These are phyloP conservation scores for Tiliacea citrago DNA, from an alignment of 2,888 invertebrate species.

Conservation along the genomic window DNA sequence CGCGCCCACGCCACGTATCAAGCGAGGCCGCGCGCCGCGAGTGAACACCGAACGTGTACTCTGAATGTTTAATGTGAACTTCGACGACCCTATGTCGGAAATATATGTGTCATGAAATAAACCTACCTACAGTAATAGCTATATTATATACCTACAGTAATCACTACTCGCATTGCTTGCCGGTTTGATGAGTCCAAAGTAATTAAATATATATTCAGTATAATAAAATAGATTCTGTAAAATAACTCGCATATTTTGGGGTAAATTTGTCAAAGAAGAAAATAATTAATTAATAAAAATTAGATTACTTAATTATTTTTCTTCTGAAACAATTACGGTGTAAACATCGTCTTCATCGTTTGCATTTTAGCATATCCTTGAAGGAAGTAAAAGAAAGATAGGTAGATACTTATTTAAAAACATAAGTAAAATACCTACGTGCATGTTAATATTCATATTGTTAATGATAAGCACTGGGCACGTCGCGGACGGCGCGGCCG, in stretches of 20 bases:
- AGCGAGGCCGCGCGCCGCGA: constrained; percentile 3
- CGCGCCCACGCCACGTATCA: not conserved
- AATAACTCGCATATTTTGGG: not conserved
- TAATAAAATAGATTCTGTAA: constrained; percentile 2
- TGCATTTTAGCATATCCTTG: not conserved
- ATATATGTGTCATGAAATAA: constrained; percentile 40
- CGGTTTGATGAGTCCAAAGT: constrained; percentile 31
- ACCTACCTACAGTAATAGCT: constrained; percentile 3
- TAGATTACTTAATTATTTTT: not conserved
- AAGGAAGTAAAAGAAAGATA: constrained; percentile 16
- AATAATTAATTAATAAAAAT: not conserved
- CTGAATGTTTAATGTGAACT: constrained; percentile 46
- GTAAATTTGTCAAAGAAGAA: not conserved
- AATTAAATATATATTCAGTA: constrained; percentile 20
- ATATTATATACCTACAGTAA: constrained; percentile 9
- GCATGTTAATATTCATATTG: constrained; percentile 19
- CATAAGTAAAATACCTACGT: not conserved
- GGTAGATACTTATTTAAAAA: not conserved
- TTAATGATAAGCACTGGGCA: constrained; percentile 4
- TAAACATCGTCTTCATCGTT: not conserved
- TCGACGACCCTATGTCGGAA: constrained; percentile 13
- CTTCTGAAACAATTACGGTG: not conserved
- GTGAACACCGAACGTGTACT: not conserved
- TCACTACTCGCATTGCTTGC: not conserved
- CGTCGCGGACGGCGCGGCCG: not conserved